Percentiles rank a stretch among this genome's conserved stretches.
Evolutionary conservation across 2,113 vertebrate species (phyloP).

Genomic region (Xiphorhynchus elegans): DNA sequence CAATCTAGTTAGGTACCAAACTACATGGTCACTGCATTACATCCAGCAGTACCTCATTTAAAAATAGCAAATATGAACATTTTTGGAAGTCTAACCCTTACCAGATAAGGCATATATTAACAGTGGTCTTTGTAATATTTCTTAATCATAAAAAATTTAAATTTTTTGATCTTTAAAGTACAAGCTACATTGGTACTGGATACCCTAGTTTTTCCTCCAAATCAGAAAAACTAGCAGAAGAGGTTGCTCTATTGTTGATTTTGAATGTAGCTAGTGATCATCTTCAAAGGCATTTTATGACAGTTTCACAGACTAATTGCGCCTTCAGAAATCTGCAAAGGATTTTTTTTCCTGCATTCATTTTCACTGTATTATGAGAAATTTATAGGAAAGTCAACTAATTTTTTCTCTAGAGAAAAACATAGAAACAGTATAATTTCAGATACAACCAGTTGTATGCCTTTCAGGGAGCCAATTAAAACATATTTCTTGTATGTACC

Average conservation of each 20-base stretch:
- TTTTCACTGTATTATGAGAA: constrained; percentile 3
- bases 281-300: background rate
- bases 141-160: background rate
- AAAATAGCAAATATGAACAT: background rate
- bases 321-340: background rate
- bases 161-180: background rate
- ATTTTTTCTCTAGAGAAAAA: background rate
- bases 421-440: background rate
- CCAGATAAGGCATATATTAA: background rate
- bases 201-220: background rate
- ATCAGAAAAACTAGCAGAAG: background rate
- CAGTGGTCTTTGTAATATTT: background rate
- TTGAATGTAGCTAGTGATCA: background rate
- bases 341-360: background rate
- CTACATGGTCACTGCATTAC: background rate
- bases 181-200: background rate
- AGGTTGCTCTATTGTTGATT: background rate
- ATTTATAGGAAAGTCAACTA: background rate
- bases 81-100: background rate
- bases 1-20: background rate
- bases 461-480: background rate
- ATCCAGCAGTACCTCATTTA: background rate
- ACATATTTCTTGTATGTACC: background rate
- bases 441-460: background rate
- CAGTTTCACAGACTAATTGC: background rate